These are phyloP conservation scores for Belonocnema kinseyi DNA, from an alignment of 1,140 invertebrate genomes.

Conservation along the genomic window DNA sequence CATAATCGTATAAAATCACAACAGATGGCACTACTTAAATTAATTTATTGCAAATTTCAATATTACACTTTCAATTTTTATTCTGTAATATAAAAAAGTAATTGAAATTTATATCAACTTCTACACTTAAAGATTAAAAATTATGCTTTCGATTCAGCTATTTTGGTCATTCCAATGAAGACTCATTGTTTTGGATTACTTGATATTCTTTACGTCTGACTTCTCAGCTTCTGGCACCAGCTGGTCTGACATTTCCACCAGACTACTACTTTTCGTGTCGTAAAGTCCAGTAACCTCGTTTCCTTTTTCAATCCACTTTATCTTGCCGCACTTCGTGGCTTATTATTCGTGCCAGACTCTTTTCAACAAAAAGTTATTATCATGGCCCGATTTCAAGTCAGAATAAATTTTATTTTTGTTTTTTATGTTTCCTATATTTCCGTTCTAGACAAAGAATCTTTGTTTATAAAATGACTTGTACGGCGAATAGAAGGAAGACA, in stretches of 20 bases:
- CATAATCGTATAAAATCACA: background rate
- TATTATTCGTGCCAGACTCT: background rate
- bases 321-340: background rate
- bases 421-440: background rate
- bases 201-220: background rate
- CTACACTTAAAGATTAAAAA: background rate
- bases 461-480: background rate
- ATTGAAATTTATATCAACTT: background rate
- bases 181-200: background rate
- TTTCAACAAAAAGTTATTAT: background rate
- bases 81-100: background rate
- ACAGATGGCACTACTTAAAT: background rate
- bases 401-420: background rate
- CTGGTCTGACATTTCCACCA: background rate
- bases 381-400: conserved; percentile 7
- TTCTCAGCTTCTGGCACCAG: background rate
- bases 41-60: background rate
- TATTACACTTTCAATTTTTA: background rate
- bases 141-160: background rate
- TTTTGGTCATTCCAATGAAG: background rate
- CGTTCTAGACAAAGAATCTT: background rate
- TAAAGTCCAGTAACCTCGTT: conserved; percentile 16
- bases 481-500: background rate
- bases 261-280: background rate
- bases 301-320: conserved; percentile 4